Conservation (phyloP, 2,797 vertebrate genomes). For the Taeniopygia guttata region DNA sequence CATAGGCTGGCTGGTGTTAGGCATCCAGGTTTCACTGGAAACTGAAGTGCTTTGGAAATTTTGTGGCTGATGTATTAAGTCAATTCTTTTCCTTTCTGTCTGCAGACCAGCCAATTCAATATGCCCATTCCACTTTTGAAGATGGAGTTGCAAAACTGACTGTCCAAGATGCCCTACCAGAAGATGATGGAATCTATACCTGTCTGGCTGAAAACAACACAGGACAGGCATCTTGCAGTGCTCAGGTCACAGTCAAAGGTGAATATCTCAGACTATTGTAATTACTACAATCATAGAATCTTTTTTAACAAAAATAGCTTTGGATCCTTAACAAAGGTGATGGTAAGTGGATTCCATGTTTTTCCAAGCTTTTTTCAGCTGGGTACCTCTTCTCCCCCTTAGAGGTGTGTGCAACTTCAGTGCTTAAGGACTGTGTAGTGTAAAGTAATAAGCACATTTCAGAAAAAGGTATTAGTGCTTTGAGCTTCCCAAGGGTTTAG, state of each 20-base stretch:
- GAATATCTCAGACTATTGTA: not conserved
- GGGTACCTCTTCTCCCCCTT: not conserved
- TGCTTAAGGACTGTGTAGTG: not conserved
- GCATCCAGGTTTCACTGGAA: not conserved
- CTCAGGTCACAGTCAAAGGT: constrained; percentile 83
- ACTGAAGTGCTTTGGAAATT: not conserved
- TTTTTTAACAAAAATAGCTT: not conserved
- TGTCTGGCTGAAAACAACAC: constrained; percentile 81
- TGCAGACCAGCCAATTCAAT: constrained; percentile 79
- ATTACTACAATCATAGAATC: not conserved
- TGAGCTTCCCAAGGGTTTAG: not conserved
- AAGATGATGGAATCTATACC: constrained; percentile 80
- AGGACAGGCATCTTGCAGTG: constrained; percentile 79
- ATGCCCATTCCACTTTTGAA: constrained; percentile 73
- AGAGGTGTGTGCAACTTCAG: not conserved
- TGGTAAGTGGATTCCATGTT: not conserved
- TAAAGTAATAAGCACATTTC: not conserved
- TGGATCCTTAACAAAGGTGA: not conserved
- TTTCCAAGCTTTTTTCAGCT: not conserved
- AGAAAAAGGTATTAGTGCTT: not conserved
- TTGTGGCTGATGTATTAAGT: not conserved
- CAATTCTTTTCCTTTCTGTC: not conserved
- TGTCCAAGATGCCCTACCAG: constrained; percentile 77
- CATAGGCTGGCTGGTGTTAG: not conserved
- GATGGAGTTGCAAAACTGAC: constrained; percentile 75